Conservation (phyloP, 2,797 vertebrate species). For the Ctenosaura bakeri region DNA sequence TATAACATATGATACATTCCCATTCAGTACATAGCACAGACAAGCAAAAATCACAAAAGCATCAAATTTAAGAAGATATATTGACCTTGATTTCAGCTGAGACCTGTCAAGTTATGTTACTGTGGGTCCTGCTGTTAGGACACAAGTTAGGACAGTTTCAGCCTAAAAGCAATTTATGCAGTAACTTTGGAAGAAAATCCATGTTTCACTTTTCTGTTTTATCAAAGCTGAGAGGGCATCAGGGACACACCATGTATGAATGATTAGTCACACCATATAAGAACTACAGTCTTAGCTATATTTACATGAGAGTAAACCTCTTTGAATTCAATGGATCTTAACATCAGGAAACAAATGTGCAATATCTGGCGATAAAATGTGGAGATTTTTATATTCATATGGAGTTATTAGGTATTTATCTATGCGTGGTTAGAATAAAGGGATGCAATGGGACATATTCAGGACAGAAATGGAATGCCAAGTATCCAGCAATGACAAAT, state of each 20-base stretch:
- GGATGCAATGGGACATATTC: background rate
- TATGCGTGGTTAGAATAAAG: background rate
- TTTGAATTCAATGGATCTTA: background rate
- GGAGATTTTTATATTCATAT: background rate
- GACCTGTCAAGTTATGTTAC: background rate
- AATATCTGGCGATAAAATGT: background rate
- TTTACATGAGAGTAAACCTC: background rate
- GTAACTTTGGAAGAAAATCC: background rate
- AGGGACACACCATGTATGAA: background rate
- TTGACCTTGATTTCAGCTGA: background rate
- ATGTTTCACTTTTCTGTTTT: background rate
- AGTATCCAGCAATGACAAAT: background rate
- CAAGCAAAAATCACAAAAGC: background rate
- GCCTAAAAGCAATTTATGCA: background rate
- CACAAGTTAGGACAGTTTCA: background rate
- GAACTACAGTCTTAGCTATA: background rate
- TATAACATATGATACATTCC: background rate
- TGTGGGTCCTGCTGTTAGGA: background rate
- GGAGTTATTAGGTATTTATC: background rate
- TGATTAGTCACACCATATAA: background rate
- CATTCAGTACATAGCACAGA: too few relatives aligned
- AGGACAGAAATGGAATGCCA: background rate
- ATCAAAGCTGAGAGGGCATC: background rate
- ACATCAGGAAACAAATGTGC: background rate
- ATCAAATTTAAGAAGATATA: background rate